Evolutionary conservation across 1,140 invertebrate genomes (phyloP).

Genomic region (Teleogryllus occipitalis): DNA sequence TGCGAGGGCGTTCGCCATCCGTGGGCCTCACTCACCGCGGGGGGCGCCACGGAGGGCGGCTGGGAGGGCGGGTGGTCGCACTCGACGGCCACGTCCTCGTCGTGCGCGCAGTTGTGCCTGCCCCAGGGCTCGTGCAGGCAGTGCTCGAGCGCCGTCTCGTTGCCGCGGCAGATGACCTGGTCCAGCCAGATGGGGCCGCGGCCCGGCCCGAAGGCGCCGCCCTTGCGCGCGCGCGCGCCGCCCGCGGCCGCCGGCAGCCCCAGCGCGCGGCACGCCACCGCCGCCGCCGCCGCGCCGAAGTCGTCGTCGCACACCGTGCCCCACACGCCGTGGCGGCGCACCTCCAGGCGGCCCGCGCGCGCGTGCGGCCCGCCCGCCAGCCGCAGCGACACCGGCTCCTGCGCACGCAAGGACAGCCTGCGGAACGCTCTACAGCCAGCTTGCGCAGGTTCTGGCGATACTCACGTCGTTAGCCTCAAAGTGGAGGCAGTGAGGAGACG

Average conservation of each 20-base stretch:
- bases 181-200: slow-evolving; percentile 67
- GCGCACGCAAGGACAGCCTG: background rate
- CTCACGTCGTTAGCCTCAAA: too few species aligned
- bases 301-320: slow-evolving; percentile 73
- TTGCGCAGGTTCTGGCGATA: too few species aligned
- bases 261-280: slow-evolving; percentile 51
- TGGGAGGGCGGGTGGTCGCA: slow-evolving; percentile 33
- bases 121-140: slow-evolving; percentile 62
- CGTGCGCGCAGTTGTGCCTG: slow-evolving; percentile 60
- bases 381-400: slow-evolving; percentile 51
- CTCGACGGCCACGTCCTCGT: slow-evolving; percentile 64
- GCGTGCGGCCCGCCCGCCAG: slow-evolving; percentile 47
- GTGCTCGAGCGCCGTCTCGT: slow-evolving; percentile 51
- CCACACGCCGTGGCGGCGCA: slow-evolving; percentile 61
- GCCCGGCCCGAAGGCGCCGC: slow-evolving; percentile 38
- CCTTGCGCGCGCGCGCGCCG: slow-evolving; percentile 30
- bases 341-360: slow-evolving; percentile 57
- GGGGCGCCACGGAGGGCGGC: too few species aligned
- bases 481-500: too few species aligned
- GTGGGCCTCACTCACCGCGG: too few species aligned
- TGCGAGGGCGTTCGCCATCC: too few species aligned
- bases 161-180: slow-evolving; percentile 56
- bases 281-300: slow-evolving; percentile 55
- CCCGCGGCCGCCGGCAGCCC: slow-evolving; percentile 25
- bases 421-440: too few species aligned